Evolutionary conservation across 2,888 invertebrate genomes (phyloP).

Genomic region (Idaea straminata): DNA sequence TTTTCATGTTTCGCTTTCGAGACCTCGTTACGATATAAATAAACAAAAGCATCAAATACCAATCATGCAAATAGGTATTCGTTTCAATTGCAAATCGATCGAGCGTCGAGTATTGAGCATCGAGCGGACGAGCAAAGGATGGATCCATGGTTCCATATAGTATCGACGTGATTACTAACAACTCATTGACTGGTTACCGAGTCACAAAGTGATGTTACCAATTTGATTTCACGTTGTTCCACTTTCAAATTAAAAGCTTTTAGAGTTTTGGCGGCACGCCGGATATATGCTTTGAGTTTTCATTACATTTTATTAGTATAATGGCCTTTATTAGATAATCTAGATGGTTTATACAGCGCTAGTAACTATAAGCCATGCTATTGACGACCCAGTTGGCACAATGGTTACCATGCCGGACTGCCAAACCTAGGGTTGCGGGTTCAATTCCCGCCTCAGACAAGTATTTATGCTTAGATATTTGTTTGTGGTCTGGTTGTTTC

Average conservation of each 20-base stretch:
- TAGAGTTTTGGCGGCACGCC: not conserved
- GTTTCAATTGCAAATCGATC: conserved; percentile 46
- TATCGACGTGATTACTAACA: conserved; percentile 26
- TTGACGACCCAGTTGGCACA: no score
- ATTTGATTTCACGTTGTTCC: not conserved
- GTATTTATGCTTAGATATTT: no score
- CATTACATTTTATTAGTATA: no score
- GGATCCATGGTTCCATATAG: conserved; percentile 19
- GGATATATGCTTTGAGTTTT: not conserved
- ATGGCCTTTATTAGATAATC: no score
- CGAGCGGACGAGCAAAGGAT: conserved; percentile 31
- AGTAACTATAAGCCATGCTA: no score
- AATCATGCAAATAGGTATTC: conserved; percentile 49
- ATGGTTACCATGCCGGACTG: no score
- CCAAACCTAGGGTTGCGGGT: no score
- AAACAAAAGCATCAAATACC: conserved; percentile 34
- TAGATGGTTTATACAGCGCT: no score
- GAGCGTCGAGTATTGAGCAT: conserved; percentile 5
- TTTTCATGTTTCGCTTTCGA: not conserved
- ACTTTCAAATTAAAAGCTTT: not conserved
- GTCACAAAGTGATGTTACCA: not conserved
- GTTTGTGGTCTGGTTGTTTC: no score
- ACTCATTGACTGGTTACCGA: conserved; percentile 9
- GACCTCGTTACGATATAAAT: conserved; percentile 4
- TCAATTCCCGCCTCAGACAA: no score